Evolutionary conservation across 2,888 invertebrate species (phyloP), one percentile per base, ranked within the genome.

Genomic region (Timandra comae): DNA sequence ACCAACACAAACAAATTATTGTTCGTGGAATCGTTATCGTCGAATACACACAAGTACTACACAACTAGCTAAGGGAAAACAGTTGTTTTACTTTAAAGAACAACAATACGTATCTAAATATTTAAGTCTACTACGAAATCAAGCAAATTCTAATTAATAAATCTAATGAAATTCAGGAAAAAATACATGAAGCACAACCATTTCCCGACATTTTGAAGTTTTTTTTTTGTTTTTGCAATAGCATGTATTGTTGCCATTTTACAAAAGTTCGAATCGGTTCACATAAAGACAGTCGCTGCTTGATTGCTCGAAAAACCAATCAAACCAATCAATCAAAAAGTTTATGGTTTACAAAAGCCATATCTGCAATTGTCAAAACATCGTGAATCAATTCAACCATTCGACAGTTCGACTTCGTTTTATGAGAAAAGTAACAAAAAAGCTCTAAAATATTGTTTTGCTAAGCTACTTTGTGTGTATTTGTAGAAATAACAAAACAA

Each of bases 1-100:
- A 77, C 76, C 61, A 78, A 74, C 72, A 80, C 78, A 81, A 75
- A 79, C 74, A 76, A 16, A 69, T 61, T 59, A 71, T 63, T 68
- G 65, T 61, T 64, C 50, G 65, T 38, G 30, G 5, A 22, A 35
- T 25, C 35, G 52, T 60, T 66, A 35, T 25, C 35, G 52, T 60
- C 66, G 58, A 66, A 57, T 71, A 70, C 69, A 69, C 65, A 67
- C 58, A 50, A 61, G 64, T 51, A 61, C 16, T 33, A 16, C 4
- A 6, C 9, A 6, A 24, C 3, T 21, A 21, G 22, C 29, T 31
- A 21, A 30, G 2, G 6, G 21, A 25, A n/a, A 12, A 9, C 21
- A 19, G 12, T 30, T 16, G 16, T 3, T 16, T 16, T 16, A 5
- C 3, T 16, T 16, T 16, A 21, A 31, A 2, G 6, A 25, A 30